Evolutionary conservation across 2,888 invertebrate genomes (phyloP), one percentile per base, ranked within the genome.

Genomic region (Idaea dimidiata): DNA sequence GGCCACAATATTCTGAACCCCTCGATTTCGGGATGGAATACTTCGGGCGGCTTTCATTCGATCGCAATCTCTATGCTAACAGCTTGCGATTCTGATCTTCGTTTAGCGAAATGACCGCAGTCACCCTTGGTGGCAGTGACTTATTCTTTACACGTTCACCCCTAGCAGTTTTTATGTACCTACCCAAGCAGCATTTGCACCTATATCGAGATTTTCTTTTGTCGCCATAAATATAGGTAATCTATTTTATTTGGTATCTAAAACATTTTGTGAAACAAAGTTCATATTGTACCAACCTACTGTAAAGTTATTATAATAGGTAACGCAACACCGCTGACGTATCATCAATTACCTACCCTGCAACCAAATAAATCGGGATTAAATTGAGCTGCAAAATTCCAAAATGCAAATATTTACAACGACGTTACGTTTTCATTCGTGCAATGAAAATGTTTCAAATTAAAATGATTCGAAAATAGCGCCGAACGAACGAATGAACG

Each of bases 31-130:
- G 87, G 89, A 90, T 89, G 88, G 89, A 90, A 88, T 90, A 88
- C 89, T 88, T 84, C 79, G 85, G 85, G 83, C 83, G 87, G 88
- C 87, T 87, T 88, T 87, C 89, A 88, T 88, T 91, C 89, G 91
- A 91, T 92, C 86, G 88, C 91, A 91, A 92, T 92, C 91, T 92
- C 91, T 92, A 92, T 92, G 91, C 92, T 91, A 92, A 91, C 89
- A 90, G 91, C 89, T 87, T 88, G 88, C 90, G 92, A 92, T 92
- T 92, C 89, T 88, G 91, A 92, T 92, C 92, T 92, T 91, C 92
- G 91, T 91, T 92, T 92, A 91, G 90, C 91, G 89, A 80, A 92
- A 92, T 92, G 92, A 92, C 92, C 92, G 89, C 92, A 90, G 90
- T 83, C 90, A 87, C 91, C 88, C 86, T 86, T 24, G 78, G 80